Evolutionary conservation across 1,140 invertebrate species (phyloP).

Genomic region (Aculops lycopersici): DNA sequence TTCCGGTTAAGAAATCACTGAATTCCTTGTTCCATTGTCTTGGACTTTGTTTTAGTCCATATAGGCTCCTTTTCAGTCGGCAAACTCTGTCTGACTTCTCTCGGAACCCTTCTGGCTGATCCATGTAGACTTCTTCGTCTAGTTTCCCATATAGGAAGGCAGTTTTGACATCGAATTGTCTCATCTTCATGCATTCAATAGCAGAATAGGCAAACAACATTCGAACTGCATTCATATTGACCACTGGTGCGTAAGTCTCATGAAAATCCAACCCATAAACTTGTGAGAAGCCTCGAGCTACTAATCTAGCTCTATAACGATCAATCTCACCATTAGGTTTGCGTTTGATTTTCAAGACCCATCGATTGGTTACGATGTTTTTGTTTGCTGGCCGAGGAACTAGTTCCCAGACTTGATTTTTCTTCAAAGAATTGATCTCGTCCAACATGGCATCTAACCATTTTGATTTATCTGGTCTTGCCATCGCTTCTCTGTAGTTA

Average conservation of each 20-base stretch:
- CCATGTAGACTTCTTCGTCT: constrained; percentile 17
- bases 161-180: constrained; percentile 17
- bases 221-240: constrained; percentile 8
- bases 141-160: constrained; percentile 17
- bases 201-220: constrained; percentile 15
- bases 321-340: constrained; percentile 7
- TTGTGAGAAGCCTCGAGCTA: constrained; percentile 12
- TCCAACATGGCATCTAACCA: constrained; percentile 6
- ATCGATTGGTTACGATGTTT: constrained; percentile 1
- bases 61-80: constrained; percentile 13
- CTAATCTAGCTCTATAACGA: constrained; percentile 16
- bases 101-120: too few species aligned
- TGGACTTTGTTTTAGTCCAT: constrained; percentile 14
- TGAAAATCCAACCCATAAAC: constrained; percentile 10
- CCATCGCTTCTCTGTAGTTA: background rate
- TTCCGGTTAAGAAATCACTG: background rate
- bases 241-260: constrained; percentile 11
- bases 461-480: background rate
- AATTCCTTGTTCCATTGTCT: constrained; percentile 14
- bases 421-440: constrained; percentile 6
- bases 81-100: constrained; percentile 9
- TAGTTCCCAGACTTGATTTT: constrained; percentile 7
- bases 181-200: constrained; percentile 12
- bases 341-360: constrained; percentile 3
- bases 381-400: background rate